These are phyloP conservation scores for Cotesia glomerata DNA, from an alignment of 1,140 invertebrate genomes.

Conservation along the genomic window DNA sequence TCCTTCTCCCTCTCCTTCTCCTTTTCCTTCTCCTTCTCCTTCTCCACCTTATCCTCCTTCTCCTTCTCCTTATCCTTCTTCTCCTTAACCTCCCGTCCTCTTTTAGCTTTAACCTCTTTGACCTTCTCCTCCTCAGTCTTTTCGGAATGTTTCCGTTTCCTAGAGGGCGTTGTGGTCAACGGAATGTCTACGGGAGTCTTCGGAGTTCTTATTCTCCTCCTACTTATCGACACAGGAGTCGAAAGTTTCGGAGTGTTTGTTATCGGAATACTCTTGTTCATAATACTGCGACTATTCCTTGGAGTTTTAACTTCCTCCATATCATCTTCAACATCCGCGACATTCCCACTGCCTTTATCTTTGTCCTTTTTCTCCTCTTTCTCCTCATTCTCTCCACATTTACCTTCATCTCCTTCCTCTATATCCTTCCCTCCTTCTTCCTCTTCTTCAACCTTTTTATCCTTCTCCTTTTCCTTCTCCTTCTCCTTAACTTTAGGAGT, in stretches of 20 bases:
- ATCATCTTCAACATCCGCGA: slow-evolving; percentile 9
- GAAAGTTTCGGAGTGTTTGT: slow-evolving; percentile 32
- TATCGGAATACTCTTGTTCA: slow-evolving; percentile 14
- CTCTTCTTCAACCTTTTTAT: slow-evolving; percentile 30
- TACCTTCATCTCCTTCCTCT: neutral
- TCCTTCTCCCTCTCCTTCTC: slow-evolving; percentile 34
- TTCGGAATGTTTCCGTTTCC: slow-evolving; percentile 62
- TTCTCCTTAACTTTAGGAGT: slow-evolving; percentile 33
- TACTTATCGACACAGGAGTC: slow-evolving; percentile 29
- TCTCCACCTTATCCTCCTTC: slow-evolving; percentile 50
- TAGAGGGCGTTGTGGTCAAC: slow-evolving; percentile 34
- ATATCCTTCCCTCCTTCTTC: slow-evolving; percentile 35
- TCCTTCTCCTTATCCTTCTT: slow-evolving; percentile 37
- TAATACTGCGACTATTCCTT: slow-evolving; percentile 32
- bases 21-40: slow-evolving; percentile 28
- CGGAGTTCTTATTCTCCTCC: slow-evolving; percentile 48
- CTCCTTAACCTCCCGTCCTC: slow-evolving; percentile 44
- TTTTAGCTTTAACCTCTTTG: slow-evolving; percentile 46
- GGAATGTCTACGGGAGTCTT: slow-evolving; percentile 35
- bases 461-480: slow-evolving; percentile 44
- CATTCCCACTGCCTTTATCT: slow-evolving; percentile 33
- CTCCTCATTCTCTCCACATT: slow-evolving; percentile 47
- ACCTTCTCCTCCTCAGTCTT: slow-evolving; percentile 47
- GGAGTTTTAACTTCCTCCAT: slow-evolving; percentile 30
- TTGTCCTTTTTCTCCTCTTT: slow-evolving; percentile 37